Base-by-base conservation (phyloP, 53 echinoderm and acorn worm genomes). In the Hippasteria phrygiana region DNA sequence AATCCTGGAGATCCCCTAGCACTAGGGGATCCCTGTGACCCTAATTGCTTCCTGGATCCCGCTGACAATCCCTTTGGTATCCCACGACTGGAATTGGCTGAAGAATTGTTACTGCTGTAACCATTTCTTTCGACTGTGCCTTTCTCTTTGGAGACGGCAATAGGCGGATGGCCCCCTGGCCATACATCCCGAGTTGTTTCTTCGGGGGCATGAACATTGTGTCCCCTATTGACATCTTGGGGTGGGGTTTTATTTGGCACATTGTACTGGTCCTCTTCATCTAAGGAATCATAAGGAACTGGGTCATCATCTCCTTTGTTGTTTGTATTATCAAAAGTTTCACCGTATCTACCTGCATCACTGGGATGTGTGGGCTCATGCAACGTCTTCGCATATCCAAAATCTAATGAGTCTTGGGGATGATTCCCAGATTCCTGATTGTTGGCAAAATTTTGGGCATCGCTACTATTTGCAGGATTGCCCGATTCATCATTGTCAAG, bases 251-350 rank as follows among this genome's bases (percentile, higher is more conserved):
- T 20, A 66, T 83, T 67, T 22, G 59, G 62, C 38, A 38, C 43
- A 12, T 14, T 39, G 18, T 59, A 62, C 6, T 45, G 41, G 20
- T 83, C 83, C 32, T 67, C 83, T 67, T 83, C 83, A 42, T 80
- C 80, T 42, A 83, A 47, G 6, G 83, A 83, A 83, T 83, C 83
- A 48, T 83, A 83, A 8, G 83, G 67, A 17, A 67, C 83, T 33
- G 31, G 54, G 34, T 65, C 83, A 5, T 46, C 46, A 14, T 5
- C 43, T 43, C 43, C 32, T 2, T 65, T 48, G 37, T 50, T 32
- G 4, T 29, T 4, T 50, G 33, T 48, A 51, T 76, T 20, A 48
- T 39, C 35, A 37, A 28, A 48, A 7, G 8, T 48, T 14, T 48
- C 48, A 7, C 14, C 13, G 14, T 13, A 10, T 28, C 43, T 31